Base-by-base conservation (phyloP, 2,113 vertebrate species). In the Osmerus eperlanus region DNA sequence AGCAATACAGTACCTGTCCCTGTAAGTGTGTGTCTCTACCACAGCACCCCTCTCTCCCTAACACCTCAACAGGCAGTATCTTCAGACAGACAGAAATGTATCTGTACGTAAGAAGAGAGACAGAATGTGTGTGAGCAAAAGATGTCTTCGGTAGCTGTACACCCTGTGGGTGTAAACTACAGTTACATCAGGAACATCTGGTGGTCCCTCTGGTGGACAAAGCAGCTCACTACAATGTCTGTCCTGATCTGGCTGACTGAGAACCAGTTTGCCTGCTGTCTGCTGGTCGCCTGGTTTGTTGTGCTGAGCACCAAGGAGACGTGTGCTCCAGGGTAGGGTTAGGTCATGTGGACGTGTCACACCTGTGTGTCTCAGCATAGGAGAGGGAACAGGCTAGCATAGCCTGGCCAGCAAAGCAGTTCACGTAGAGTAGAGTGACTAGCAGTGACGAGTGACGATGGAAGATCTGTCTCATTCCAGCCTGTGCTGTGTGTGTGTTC, bases 111-210 rank as follows among this genome's bases (percentile, higher is more conserved):
- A 12, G 4, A 62, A 62, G 13, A 19, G 15, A 62, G 14, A 28
- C 21, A 23, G 14, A 28, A 29, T 32, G 61, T 32, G 25, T 64
- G 15, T 8, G 61, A 18, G 12, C 11, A 54, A 28, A 54, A 29
- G 28, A 29, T 3, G 25, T 1, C 7, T 28, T n/a, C 8, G 13
- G 4, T 65, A 65, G 18, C 36, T 41, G 9, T 3, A 65, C 63
- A 36, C 11, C 70, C 73, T 7, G 19, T 75, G 65, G 76, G 51
- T n/a, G 68, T 58, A 68, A 64, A 78, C 52, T 19, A 36, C 58
- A 52, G 58, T 68, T 64, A 55, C 68, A 71, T 21, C 61, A 55
- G 18, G 69, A 81, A 78, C 80, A 76, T 82, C 68, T 82, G 76
- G 36, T 68, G 55, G 29, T 67, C 69, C 69, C 72, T 58, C 60